Conservation (phyloP, 2,888 invertebrate genomes). For the Drosophila yooni region DNA sequence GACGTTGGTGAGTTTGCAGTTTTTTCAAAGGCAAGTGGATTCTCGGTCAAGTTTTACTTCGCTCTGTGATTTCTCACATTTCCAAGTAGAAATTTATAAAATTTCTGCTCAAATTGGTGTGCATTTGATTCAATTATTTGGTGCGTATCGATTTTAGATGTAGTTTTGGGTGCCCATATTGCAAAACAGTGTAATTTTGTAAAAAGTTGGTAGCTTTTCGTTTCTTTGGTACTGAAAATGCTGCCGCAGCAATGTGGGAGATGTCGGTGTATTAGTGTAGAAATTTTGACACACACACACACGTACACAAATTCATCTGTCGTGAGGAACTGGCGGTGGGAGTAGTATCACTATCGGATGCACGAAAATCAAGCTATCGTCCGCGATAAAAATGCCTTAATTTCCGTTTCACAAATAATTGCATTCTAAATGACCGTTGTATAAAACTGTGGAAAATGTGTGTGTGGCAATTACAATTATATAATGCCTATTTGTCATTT, state of each 20-base stretch:
- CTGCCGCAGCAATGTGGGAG: slow-evolving; percentile 61
- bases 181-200: slow-evolving; percentile 29
- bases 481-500: slow-evolving; percentile 23
- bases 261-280: slow-evolving; percentile 59
- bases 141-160: slow-evolving; percentile 73
- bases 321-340: slow-evolving; percentile 46
- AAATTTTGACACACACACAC: slow-evolving; percentile 50
- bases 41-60: slow-evolving; percentile 78
- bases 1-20: slow-evolving; percentile 74
- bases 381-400: background rate
- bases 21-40: slow-evolving; percentile 78
- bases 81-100: slow-evolving; percentile 75
- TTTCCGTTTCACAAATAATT: background rate
- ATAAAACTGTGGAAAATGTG: background rate
- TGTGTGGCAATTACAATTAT: slow-evolving; percentile 17
- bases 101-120: slow-evolving; percentile 73
- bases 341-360: slow-evolving; percentile 34
- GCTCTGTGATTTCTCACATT: slow-evolving; percentile 82
- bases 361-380: slow-evolving; percentile 7
- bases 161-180: slow-evolving; percentile 24
- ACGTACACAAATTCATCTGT: slow-evolving; percentile 38
- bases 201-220: slow-evolving; percentile 53
- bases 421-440: background rate
- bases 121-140: slow-evolving; percentile 70
- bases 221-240: slow-evolving; percentile 34